These are phyloP conservation scores for Limnephilus lunatus DNA, from an alignment of 2,888 invertebrate genomes.

Conservation along the genomic window DNA sequence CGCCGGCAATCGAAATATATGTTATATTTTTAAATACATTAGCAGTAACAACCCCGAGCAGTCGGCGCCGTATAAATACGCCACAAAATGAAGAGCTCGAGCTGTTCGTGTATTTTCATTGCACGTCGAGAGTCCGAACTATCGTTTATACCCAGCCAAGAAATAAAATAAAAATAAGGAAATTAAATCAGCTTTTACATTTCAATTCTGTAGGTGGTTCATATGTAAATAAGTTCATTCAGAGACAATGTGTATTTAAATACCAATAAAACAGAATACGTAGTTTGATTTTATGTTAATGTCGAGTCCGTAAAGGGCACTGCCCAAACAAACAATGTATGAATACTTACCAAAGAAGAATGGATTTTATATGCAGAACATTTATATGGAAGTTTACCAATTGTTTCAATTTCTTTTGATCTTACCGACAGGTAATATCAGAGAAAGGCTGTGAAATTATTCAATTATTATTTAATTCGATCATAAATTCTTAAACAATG, in stretches of 20 bases:
- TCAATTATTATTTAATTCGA: neutral
- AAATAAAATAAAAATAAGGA: neutral
- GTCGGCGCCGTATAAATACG: neutral
- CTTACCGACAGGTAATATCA: neutral
- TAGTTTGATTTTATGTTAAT: slow-evolving; percentile 31
- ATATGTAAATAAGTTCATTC: slow-evolving; percentile 29
- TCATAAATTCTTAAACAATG: neutral
- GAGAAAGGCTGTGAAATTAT: neutral
- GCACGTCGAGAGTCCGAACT: too few relatives aligned
- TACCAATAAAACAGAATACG: slow-evolving; percentile 36
- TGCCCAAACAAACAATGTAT: slow-evolving; percentile 26
- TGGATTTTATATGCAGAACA: neutral
- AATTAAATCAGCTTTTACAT: neutral
- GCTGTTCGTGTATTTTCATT: too few relatives aligned
- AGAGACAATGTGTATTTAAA: slow-evolving; percentile 41
- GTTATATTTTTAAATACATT: too few relatives aligned
- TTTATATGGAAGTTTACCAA: neutral
- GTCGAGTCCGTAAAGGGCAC: slow-evolving; percentile 23
- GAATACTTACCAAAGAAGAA: neutral
- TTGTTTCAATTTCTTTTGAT: neutral
- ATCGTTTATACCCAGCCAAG: neutral
- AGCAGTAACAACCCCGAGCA: neutral
- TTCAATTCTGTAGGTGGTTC: slow-evolving; percentile 7
- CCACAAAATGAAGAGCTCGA: too few relatives aligned
- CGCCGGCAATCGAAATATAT: too few relatives aligned